Percentiles rank a stretch among this genome's conserved stretches.
These are phyloP conservation scores for Hyperopisus bebe DNA, from an alignment of 2,113 vertebrate genomes.

Conservation along the genomic window DNA sequence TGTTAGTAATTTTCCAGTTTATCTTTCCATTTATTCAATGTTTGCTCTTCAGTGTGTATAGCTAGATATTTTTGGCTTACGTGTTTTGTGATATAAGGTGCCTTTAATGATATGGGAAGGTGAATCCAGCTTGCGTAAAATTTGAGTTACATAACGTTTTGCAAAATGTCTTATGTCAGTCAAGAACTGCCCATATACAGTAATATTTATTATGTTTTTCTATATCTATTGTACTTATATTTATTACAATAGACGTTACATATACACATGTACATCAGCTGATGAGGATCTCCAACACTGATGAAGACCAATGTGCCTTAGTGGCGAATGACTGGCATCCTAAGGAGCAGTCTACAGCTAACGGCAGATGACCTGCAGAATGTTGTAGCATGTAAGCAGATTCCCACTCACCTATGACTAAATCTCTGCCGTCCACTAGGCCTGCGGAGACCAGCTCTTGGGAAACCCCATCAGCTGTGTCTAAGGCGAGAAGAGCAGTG, in stretches of 20 bases:
- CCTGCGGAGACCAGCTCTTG: conserved; percentile 97
- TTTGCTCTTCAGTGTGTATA: neutral
- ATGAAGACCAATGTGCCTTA: neutral
- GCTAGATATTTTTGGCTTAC: neutral
- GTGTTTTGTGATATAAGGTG: neutral
- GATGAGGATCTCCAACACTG: neutral
- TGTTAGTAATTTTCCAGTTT: neutral
- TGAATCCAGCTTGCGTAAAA: neutral
- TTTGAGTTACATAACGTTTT: neutral
- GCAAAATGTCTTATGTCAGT: neutral
- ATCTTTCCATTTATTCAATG: neutral
- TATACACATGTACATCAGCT: neutral
- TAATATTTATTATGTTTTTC: neutral
- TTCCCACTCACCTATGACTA: conserved; percentile 83
- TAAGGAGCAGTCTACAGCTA: neutral
- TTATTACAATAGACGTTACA: neutral
- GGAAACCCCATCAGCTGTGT: conserved; percentile 94
- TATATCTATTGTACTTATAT: neutral
- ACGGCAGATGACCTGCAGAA: neutral
- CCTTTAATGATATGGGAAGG: neutral
- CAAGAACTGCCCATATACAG: neutral
- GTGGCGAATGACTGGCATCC: neutral
- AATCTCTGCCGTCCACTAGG: conserved; percentile 88
- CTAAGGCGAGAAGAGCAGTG: conserved; percentile 53
- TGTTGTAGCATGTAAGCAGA: neutral